A percentile compares a stretch with the other conserved stretches of the same genome.
Evolutionary conservation across 1,140 invertebrate species (phyloP).

Genomic region (Psix sp.): DNA sequence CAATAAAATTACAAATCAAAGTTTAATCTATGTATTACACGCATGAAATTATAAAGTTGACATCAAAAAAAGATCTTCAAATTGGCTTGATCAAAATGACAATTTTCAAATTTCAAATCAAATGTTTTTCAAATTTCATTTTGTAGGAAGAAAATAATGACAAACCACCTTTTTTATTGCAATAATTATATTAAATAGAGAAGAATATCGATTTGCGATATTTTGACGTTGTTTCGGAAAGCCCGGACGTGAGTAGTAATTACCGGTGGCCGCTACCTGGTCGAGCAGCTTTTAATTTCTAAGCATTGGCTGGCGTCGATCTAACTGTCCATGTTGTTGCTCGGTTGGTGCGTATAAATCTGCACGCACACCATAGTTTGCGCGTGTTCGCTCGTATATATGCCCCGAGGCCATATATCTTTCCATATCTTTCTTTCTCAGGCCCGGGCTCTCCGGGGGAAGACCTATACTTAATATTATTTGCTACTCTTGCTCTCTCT

Average conservation of each 20-base stretch:
- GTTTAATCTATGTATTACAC: too few species aligned
- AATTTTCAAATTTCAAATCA: too few species aligned
- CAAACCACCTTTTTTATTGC: too few species aligned
- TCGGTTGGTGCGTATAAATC: slow-evolving; percentile 52
- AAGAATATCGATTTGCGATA: slow-evolving; percentile 59
- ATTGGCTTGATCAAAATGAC: too few species aligned
- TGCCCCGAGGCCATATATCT: slow-evolving; percentile 60
- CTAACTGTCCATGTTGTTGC: slow-evolving; percentile 24
- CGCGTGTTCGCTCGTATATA: slow-evolving; percentile 43
- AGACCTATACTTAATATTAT: slow-evolving; percentile 77
- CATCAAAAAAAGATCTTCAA: too few species aligned
- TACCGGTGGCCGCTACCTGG: slow-evolving; percentile 76
- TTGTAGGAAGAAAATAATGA: too few species aligned
- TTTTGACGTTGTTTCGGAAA: slow-evolving; percentile 67
- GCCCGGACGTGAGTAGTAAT: slow-evolving; percentile 73
- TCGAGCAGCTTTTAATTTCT: slow-evolving; percentile 75
- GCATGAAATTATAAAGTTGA: too few species aligned
- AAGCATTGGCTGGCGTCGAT: slow-evolving; percentile 24
- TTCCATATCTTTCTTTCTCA: slow-evolving; percentile 62
- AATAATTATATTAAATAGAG: too few species aligned
- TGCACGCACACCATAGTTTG: slow-evolving; percentile 31
- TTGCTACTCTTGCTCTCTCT: slow-evolving; percentile 68
- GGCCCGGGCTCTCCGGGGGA: slow-evolving; percentile 44
- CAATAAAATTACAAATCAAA: too few species aligned
- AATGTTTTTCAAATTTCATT: too few species aligned